Evolutionary conservation across 2,113 vertebrate species (phyloP).

Genomic region (Aptenodytes patagonicus): DNA sequence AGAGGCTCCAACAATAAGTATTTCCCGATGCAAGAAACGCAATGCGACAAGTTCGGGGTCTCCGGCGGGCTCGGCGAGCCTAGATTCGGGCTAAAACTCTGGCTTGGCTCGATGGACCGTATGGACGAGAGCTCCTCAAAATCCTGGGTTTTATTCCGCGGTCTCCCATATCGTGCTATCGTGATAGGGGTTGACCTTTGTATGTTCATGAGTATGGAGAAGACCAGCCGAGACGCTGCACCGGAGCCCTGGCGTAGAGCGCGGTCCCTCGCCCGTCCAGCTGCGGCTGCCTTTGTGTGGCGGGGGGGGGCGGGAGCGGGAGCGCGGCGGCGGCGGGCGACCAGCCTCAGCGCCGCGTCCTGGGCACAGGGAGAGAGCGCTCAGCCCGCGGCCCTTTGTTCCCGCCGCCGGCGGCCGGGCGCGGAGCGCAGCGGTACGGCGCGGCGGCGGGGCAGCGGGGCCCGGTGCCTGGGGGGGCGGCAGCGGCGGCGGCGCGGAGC

Average conservation of each 20-base stretch:
- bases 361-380: slow-evolving; percentile 33
- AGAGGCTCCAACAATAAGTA: slow-evolving; percentile 98
- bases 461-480: no score
- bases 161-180: slow-evolving; percentile 98
- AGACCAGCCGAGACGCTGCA: slow-evolving; percentile 59
- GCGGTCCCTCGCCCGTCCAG: slow-evolving; percentile 61
- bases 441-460: no score
- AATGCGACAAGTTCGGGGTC: slow-evolving; percentile 97
- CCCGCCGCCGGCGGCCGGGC: background rate
- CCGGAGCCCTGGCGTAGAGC: slow-evolving; percentile 51
- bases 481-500: no score
- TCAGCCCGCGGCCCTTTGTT: slow-evolving; percentile 23
- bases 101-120: slow-evolving; percentile 90
- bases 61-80: slow-evolving; percentile 98
- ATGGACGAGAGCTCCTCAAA: slow-evolving; percentile 94
- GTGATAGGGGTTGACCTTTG: slow-evolving; percentile 99
- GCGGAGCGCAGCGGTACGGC: no score
- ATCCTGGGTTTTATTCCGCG: slow-evolving; percentile 97
- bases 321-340: slow-evolving; percentile 41
- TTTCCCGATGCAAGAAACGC: slow-evolving; percentile 97
- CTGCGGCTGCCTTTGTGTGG: slow-evolving; percentile 63
- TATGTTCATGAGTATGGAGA: slow-evolving; percentile 97
- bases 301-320: background rate
- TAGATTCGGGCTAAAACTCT: slow-evolving; percentile 97
- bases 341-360: slow-evolving; percentile 54